Conservation (phyloP, 2,797 vertebrate genomes). For the Cottoperca gobio region DNA sequence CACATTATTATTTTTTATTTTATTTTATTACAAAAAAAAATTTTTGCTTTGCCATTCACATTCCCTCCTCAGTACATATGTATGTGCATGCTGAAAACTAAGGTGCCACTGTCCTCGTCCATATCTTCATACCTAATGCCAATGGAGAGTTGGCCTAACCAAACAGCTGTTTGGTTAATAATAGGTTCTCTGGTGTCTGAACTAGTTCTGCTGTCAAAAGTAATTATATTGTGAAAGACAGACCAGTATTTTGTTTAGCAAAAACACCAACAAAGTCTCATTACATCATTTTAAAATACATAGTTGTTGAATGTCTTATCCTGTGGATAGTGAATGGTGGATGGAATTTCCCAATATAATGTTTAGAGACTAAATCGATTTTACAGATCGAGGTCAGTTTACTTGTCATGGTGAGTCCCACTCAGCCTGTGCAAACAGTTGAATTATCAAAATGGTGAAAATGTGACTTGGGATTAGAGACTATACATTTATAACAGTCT, state of each 20-base stretch:
- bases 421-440: slow-evolving; percentile 1
- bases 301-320: not conserved
- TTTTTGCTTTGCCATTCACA: no score
- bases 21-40: no score
- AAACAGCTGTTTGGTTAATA: no score
- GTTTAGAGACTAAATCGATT: not conserved
- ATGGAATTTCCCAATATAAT: not conserved
- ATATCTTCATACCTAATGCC: not conserved
- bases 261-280: no score
- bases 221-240: not conserved
- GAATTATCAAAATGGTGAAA: not conserved
- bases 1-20: no score
- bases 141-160: not conserved
- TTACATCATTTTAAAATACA: no score
- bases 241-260: not conserved
- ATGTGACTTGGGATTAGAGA: not conserved
- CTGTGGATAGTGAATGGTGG: not conserved
- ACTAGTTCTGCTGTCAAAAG: not conserved
- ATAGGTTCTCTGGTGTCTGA: no score
- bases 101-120: no score
- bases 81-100: not conserved
- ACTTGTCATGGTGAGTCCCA: not conserved
- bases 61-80: no score
- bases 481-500: not conserved
- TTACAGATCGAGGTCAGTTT: slow-evolving; percentile 4